Evolutionary conservation across 2,888 invertebrate species (phyloP).

Genomic region (Linnaemya vulpina): DNA sequence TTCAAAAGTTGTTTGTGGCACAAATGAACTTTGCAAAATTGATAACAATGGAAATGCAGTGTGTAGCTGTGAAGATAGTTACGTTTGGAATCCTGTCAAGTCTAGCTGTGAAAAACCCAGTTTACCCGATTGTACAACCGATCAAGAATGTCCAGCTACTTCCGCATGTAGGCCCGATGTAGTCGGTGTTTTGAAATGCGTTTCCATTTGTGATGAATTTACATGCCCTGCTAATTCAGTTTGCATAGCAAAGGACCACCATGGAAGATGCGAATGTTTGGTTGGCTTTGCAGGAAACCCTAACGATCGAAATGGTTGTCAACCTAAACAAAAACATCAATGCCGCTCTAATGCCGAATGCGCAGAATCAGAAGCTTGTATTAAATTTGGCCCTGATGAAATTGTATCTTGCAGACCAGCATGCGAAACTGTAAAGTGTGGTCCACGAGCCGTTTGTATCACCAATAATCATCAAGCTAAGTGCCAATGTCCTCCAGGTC

Average conservation of each 20-base stretch:
- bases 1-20: conserved; percentile 90
- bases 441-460: conserved; percentile 93
- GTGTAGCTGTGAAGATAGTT: conserved; percentile 91
- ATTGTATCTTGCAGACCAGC: conserved; percentile 89
- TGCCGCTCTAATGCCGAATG: conserved; percentile 92
- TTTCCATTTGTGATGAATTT: conserved; percentile 89
- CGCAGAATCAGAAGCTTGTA: conserved; percentile 91
- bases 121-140: conserved; percentile 90
- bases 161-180: conserved; percentile 92
- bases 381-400: conserved; percentile 85
- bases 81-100: conserved; percentile 91
- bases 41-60: conserved; percentile 87
- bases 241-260: conserved; percentile 89
- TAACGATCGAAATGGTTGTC: conserved; percentile 94
- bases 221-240: conserved; percentile 93
- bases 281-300: conserved; percentile 94
- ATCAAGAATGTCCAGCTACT: conserved; percentile 88
- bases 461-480: conserved; percentile 95
- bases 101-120: conserved; percentile 94
- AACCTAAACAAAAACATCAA: conserved; percentile 88
- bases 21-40: conserved; percentile 91
- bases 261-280: conserved; percentile 92
- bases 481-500: conserved; percentile 94
- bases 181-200: conserved; percentile 92
- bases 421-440: conserved; percentile 90